A percentile compares a stretch with the other conserved stretches of the same genome.
Conservation (phyloP, 2,888 invertebrate species). For the Yponomeuta evonymella region DNA sequence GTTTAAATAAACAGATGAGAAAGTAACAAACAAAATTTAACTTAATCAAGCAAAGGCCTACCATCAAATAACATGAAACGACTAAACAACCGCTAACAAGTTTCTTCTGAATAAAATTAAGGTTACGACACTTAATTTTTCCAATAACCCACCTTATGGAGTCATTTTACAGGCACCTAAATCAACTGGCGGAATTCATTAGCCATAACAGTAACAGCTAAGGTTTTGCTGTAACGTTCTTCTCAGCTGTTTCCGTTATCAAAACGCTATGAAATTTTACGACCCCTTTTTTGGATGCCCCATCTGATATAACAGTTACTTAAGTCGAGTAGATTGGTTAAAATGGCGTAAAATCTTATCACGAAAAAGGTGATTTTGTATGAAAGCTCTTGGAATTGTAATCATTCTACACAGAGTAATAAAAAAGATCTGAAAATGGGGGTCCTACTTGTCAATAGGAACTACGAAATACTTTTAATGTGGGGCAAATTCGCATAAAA, state of each 20-base stretch:
- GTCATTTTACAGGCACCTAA: neutral
- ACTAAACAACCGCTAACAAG: neutral
- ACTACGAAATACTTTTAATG: no score
- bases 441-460: no score
- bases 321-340: neutral
- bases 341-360: neutral
- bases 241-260: slow-evolving; percentile 2
- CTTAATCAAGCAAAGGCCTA: no score
- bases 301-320: slow-evolving; percentile 1
- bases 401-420: no score
- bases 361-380: neutral
- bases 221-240: neutral
- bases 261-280: slow-evolving; percentile 11
- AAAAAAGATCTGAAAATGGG: no score
- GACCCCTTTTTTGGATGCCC: neutral
- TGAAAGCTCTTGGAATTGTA: no score
- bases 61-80: no score
- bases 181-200: neutral
- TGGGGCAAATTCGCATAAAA: no score
- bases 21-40: no score
- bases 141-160: neutral
- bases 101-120: neutral
- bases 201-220: neutral
- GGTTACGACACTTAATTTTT: neutral
- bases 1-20: no score